Evolutionary conservation across 1,140 invertebrate genomes (phyloP).

Genomic region (Cardiocondyla obscurior): DNA sequence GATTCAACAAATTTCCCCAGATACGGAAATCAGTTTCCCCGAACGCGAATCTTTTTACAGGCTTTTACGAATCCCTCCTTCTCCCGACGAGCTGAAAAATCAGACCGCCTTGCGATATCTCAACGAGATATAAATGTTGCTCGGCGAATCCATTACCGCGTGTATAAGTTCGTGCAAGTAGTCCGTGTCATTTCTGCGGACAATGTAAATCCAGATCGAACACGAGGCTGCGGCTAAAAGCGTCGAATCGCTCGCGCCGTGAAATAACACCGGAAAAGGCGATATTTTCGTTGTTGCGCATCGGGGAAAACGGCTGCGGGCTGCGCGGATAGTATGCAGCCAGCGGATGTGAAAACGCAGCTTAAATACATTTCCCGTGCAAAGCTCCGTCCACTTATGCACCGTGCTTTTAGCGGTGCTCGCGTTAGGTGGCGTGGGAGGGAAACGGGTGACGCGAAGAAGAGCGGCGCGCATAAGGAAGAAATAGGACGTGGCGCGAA

Average conservation of each 20-base stretch:
- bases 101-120: neutral
- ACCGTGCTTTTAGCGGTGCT: conserved; percentile 38
- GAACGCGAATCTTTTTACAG: neutral
- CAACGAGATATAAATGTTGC: neutral
- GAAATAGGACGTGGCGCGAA: no score
- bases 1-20: neutral
- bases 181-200: neutral
- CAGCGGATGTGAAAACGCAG: conserved; percentile 43
- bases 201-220: conserved; percentile 38
- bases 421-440: conserved; percentile 24
- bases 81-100: neutral
- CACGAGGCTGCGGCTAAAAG: conserved; percentile 1
- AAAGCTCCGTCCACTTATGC: conserved; percentile 38
- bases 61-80: neutral
- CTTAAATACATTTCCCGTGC: conserved; percentile 53
- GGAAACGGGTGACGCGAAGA: neutral
- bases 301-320: neutral
- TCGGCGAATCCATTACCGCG: conserved; percentile 7
- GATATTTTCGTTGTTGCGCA: conserved; percentile 48
- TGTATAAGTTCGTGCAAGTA: no score
- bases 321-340: neutral
- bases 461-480: conserved; percentile 26
- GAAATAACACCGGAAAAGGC: conserved; percentile 28
- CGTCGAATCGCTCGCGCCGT: conserved; percentile 29
- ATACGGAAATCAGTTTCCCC: neutral